phyloP scores from a whole-genome alignment of 2,113 vertebrate genomes.

The Meriones unguiculatus region DNA sequence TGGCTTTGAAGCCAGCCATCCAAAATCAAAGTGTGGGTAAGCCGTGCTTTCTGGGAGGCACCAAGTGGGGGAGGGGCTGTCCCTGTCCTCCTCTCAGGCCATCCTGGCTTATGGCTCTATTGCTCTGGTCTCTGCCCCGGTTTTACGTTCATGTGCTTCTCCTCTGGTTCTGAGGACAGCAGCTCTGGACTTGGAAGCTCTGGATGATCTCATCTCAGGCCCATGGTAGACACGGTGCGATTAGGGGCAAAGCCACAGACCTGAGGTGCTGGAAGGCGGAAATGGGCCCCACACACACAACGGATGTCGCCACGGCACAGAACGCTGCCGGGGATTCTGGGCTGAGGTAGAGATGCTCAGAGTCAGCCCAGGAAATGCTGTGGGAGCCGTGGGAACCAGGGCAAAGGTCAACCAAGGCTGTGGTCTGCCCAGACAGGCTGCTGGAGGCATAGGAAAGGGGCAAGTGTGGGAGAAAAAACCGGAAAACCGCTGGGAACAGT shows the following conservation, averaged over 20 bases:
- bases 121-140: not conserved
- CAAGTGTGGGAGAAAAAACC: not conserved
- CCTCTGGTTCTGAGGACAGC: not conserved
- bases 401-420: not conserved
- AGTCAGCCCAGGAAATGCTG: not conserved
- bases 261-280: not conserved
- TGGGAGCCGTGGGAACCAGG: not conserved
- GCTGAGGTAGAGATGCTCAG: not conserved
- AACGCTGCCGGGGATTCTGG: not conserved
- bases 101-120: rapidly evolving
- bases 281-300: not conserved
- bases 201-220: not conserved
- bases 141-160: not conserved
- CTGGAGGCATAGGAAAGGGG: not conserved
- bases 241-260: not conserved
- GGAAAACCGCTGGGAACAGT: not conserved
- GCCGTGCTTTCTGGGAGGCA: not conserved
- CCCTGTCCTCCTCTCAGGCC: not conserved
- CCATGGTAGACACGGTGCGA: not conserved
- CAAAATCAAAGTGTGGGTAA: not conserved
- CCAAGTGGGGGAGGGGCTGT: not conserved
- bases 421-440: not conserved
- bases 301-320: not conserved
- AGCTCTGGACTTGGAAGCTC: rapidly evolving
- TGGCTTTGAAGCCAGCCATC: not conserved